Conservation (phyloP, 2,797 vertebrate genomes). For the Mormyrus hasselquistii region DNA sequence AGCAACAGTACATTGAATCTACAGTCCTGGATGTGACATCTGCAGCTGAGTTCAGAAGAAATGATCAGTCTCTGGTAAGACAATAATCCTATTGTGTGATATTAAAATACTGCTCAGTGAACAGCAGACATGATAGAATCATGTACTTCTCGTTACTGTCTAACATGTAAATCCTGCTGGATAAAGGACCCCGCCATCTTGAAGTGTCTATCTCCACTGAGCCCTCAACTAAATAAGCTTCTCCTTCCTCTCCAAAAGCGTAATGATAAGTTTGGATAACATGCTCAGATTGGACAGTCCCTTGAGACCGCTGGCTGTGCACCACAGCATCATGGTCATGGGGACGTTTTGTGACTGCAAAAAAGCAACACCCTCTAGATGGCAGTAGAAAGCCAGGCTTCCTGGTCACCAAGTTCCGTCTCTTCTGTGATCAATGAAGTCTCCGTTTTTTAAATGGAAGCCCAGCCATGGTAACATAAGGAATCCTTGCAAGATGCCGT, state of each 20-base stretch:
- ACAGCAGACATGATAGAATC: neutral
- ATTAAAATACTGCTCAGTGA: neutral
- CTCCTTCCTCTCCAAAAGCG: neutral
- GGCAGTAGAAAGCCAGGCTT: conserved; percentile 68
- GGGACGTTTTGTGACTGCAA: neutral
- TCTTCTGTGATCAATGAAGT: neutral
- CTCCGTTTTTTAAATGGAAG: neutral
- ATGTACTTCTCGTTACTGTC: neutral
- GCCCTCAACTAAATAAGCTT: neutral
- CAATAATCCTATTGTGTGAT: neutral
- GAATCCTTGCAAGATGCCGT: neutral
- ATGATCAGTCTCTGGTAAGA: neutral
- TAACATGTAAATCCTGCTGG: neutral
- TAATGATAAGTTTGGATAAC: neutral
- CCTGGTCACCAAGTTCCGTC: conserved; percentile 15
- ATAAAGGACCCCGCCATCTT: neutral
- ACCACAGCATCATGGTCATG: neutral
- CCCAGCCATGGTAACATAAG: neutral
- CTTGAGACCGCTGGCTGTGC: neutral
- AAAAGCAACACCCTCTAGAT: conserved; percentile 61
- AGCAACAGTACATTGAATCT: neutral
- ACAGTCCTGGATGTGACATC: neutral
- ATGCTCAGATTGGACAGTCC: neutral
- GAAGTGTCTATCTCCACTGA: neutral
- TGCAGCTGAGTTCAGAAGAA: neutral